These are phyloP conservation scores for Peromyscus melanophrys DNA, from an alignment of 2,797 vertebrate genomes.

Conservation along the genomic window DNA sequence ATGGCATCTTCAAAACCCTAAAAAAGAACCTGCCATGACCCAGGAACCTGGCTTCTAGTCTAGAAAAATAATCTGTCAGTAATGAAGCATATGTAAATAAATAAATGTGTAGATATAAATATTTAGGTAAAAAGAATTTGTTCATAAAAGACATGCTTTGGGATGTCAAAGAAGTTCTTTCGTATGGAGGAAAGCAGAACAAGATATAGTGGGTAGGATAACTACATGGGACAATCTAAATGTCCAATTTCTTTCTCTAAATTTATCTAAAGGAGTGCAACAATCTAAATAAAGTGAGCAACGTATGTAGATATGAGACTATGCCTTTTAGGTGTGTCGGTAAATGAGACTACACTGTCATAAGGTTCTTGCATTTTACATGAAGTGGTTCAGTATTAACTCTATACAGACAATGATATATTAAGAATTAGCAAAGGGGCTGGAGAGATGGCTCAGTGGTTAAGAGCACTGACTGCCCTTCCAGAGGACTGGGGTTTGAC, in stretches of 20 bases:
- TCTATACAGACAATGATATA: background rate
- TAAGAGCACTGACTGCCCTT: no score
- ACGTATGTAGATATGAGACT: background rate
- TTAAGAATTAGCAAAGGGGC: background rate
- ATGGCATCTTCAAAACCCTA: background rate
- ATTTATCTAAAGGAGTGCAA: background rate
- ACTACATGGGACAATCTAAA: background rate
- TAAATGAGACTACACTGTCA: background rate
- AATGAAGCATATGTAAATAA: background rate
- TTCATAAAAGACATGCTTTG: background rate
- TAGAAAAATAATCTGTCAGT: background rate
- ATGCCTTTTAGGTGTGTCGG: no score
- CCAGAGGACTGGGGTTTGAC: background rate
- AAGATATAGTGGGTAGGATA: background rate
- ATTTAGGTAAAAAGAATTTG: background rate
- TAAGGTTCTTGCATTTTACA: background rate
- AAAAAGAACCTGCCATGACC: background rate
- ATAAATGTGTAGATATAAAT: background rate
- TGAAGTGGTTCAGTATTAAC: background rate
- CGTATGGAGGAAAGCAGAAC: background rate
- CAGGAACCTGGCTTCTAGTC: no score
- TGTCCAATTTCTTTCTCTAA: background rate
- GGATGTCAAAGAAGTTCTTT: background rate
- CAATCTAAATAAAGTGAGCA: background rate
- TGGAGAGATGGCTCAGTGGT: no score